Evolutionary conservation across 1,140 invertebrate genomes (phyloP).

Genomic region (Globodera ellingtonae): DNA sequence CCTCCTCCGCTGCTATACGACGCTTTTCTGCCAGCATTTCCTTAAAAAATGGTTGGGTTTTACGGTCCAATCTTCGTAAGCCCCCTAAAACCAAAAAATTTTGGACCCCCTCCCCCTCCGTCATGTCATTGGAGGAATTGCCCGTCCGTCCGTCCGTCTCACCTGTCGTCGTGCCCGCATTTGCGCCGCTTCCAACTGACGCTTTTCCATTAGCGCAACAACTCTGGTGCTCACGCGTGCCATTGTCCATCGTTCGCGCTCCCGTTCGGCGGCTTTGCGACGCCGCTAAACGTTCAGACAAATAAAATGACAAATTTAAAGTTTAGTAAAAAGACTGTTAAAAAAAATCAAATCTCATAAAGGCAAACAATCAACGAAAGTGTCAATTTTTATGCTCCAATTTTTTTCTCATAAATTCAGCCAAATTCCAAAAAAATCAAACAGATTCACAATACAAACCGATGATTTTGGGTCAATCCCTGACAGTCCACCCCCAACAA

Average conservation of each 20-base stretch:
- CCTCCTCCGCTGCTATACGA: neutral
- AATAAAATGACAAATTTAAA: neutral
- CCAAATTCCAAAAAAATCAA: too few species aligned
- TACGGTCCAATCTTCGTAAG: too few species aligned
- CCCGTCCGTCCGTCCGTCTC: neutral
- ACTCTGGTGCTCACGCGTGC: neutral
- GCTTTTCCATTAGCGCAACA: neutral
- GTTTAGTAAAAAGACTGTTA: neutral
- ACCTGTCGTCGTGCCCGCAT: neutral
- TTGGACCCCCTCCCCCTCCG: neutral
- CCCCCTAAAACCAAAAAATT: too few species aligned
- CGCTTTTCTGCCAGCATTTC: slow-evolving; percentile 2
- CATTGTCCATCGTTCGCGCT: neutral
- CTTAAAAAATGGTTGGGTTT: neutral
- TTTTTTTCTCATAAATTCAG: too few species aligned
- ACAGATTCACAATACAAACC: too few species aligned
- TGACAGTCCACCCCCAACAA: too few species aligned
- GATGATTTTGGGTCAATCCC: too few species aligned
- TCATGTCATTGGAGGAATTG: neutral
- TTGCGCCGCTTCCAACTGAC: neutral
- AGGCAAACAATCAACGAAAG: too few species aligned
- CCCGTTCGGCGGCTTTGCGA: neutral
- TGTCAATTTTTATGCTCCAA: too few species aligned
- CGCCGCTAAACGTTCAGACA: neutral
- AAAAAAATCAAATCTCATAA: too few species aligned